Evolutionary conservation across 2,797 vertebrate genomes (phyloP), one percentile per base, ranked within the genome.

Genomic region (Gobionotothen gibberifrons): DNA sequence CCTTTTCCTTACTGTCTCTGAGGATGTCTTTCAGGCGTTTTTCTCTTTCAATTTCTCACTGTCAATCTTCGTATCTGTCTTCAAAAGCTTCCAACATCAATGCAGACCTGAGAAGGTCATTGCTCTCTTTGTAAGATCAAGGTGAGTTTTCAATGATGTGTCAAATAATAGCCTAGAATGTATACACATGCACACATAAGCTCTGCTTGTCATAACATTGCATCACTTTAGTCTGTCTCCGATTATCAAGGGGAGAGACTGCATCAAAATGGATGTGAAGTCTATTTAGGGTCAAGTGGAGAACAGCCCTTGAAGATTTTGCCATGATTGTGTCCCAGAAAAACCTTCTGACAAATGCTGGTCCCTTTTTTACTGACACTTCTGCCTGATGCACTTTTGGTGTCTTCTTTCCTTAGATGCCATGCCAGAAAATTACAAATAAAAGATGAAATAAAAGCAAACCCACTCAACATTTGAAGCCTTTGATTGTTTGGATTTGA

Each of bases 21-120:
- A 16, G 52, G 68, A 78, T 39, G 47, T 78, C 71, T 76, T 43
- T 51, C 26, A 26, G 26, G 26, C 26, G 4, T 54, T 65, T 72
- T 52, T 51, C 66, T 56, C 47, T 69, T 46, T 40, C 65, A 73
- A 51, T 68, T 69, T 69, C 57, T 71, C 58, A 2, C 64, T 40
- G 79, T 85, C 89, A 87, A 4, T 84, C 74, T 73, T 58, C 12
- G 26, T 14, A 6, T n/a, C 40, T 19, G 76, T 69, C 59, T 76
- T 64, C 77, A 59, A 81, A 52, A 48, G 63, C 65, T 80, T 83
- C 63, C 74, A 74, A 79, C 61, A 15, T 56, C 66, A 22, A 17
- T 5, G 52, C 71, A 57, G 63, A 73, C 57, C 32, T 4, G n/a
- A 57, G 72, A 32, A 66, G 83, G 73, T 65, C 32, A 56, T 11